These are phyloP conservation scores for Pseudomyrmex flavicornis DNA, from an alignment of 1,140 invertebrate species.

Conservation along the genomic window DNA sequence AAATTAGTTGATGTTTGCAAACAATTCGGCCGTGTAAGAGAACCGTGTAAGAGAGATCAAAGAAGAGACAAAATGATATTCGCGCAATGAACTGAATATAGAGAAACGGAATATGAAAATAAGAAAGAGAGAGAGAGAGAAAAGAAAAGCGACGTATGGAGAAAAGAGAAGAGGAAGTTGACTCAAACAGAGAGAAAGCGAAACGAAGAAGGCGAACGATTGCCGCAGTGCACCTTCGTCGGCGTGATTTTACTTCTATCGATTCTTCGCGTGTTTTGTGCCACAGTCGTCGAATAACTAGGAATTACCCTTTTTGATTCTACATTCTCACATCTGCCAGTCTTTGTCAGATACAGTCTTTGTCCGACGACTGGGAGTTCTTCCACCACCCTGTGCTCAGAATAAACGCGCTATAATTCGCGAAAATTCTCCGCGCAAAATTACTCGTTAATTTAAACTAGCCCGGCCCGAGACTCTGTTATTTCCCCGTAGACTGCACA, in stretches of 20 bases:
- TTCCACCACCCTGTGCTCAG: conserved; percentile 8
- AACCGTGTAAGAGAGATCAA: conserved; percentile 5
- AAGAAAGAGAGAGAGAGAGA: conserved; percentile 40
- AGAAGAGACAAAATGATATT: conserved; percentile 3
- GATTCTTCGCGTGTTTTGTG: conserved; percentile 77
- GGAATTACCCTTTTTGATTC: conserved; percentile 65
- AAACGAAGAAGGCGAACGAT: conserved; percentile 62
- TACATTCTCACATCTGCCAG: conserved; percentile 61
- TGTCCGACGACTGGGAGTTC: neutral
- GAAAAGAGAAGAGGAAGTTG: conserved; percentile 5
- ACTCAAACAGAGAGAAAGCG: conserved; percentile 34
- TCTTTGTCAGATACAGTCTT: conserved; percentile 1
- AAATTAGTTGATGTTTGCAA: neutral
- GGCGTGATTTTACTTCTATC: conserved; percentile 77
- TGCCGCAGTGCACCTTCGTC: conserved; percentile 78
- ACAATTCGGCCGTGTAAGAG: neutral
- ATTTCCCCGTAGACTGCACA: conserved; percentile 4
- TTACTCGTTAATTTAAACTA: conserved; percentile 50
- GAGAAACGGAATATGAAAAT: conserved; percentile 50
- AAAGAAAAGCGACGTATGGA: neutral
- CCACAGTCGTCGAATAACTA: conserved; percentile 64
- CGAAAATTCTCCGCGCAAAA: conserved; percentile 16
- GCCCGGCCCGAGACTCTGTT: neutral
- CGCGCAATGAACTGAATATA: conserved; percentile 22
- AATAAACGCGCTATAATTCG: conserved; percentile 13